Percentiles rank a stretch among this genome's conserved stretches.
phyloP scores from a whole-genome alignment of 2,113 vertebrate species.

The Microcebus murinus region DNA sequence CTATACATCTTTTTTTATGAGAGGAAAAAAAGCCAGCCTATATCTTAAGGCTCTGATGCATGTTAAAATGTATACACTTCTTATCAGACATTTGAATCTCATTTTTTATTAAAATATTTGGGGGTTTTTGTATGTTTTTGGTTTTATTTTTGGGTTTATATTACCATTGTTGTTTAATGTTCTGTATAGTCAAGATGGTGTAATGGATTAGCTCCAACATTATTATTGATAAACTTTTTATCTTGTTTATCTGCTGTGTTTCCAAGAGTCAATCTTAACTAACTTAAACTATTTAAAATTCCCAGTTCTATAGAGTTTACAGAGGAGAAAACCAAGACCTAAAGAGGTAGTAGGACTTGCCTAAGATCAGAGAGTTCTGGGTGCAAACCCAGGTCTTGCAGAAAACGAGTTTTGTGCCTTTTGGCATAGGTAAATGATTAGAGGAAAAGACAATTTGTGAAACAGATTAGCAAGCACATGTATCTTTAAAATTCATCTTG shows the following conservation, averaged over 20 bases:
- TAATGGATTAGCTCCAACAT: not conserved
- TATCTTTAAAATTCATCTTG: not conserved
- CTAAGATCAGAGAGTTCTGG: not conserved
- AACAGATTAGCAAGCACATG: not conserved
- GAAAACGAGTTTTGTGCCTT: constrained; percentile 16
- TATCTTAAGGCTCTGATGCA: not conserved
- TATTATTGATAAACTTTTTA: not conserved
- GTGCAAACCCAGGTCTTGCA: not conserved
- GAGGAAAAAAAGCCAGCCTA: not conserved
- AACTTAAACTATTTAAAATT: not conserved
- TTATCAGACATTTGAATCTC: not conserved
- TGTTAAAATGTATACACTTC: not conserved
- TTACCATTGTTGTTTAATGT: not conserved
- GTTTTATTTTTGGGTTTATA: not conserved
- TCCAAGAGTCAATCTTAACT: constrained; percentile 25
- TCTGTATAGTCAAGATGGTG: not conserved
- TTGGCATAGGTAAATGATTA: not conserved
- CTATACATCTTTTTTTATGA: not conserved
- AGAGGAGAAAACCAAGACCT: not conserved
- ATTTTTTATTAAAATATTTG: not conserved
- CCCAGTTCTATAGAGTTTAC: not conserved
- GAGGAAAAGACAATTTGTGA: not conserved
- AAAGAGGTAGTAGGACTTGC: not conserved
- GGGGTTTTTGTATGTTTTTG: not conserved
- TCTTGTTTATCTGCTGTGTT: not conserved